Conservation (phyloP, 2,888 invertebrate species). For the Caenorhabditis afra region DNA sequence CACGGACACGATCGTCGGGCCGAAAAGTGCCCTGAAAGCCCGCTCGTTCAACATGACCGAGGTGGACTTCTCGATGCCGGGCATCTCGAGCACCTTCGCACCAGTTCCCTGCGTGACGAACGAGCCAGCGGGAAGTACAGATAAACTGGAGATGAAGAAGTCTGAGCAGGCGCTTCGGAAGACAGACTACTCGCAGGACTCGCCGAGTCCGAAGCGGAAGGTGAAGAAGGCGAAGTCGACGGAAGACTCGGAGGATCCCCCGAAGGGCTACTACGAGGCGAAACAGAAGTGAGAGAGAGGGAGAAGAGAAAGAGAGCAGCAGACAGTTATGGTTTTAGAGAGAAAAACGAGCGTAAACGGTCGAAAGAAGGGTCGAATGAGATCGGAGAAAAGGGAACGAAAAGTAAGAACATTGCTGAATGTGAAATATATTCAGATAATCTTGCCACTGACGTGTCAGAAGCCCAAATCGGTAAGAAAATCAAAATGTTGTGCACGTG, state of each 20-base stretch:
- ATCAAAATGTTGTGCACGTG: constrained; percentile 43
- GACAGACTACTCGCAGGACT: constrained; percentile 20
- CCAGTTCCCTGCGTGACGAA: constrained; percentile 33
- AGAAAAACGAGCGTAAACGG: constrained; percentile 23
- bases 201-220: constrained; percentile 53
- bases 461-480: constrained; percentile 49
- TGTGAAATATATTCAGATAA: constrained; percentile 13
- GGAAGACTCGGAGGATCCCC: constrained; percentile 52
- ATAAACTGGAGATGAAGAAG: background rate
- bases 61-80: constrained; percentile 43
- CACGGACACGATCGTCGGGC: constrained; percentile 52
- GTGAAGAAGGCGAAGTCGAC: constrained; percentile 33
- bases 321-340: constrained; percentile 16
- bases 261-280: constrained; percentile 33
- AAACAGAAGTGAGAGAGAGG: constrained; percentile 40
- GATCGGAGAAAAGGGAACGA: background rate
- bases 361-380: constrained; percentile 1
- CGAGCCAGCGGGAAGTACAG: constrained; percentile 1
- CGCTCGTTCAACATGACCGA: constrained; percentile 58
- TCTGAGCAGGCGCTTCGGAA: background rate
- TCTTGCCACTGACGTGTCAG: constrained; percentile 17
- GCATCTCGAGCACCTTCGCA: constrained; percentile 51
- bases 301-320: background rate
- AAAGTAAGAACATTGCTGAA: constrained; percentile 10
- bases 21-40: constrained; percentile 31